Conservation (phyloP, 2,797 vertebrate genomes). For the Phylloscopus collybita region DNA sequence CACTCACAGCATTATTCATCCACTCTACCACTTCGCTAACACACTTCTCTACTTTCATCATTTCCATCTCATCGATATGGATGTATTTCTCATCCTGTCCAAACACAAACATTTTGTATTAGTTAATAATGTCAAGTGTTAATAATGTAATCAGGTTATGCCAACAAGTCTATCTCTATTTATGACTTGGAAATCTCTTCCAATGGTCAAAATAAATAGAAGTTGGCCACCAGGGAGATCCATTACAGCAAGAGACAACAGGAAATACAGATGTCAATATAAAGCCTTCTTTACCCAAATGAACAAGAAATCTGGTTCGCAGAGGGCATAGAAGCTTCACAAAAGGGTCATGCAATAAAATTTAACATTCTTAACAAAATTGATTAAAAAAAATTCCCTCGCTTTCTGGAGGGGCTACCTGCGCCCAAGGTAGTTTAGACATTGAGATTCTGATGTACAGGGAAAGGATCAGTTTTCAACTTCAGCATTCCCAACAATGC, state of each 20-base stretch:
- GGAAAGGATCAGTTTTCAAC: neutral
- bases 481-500: neutral
- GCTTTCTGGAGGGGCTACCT: neutral
- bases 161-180: neutral
- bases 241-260: neutral
- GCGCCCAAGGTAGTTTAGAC: neutral
- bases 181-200: neutral
- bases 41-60: slow-evolving; percentile 83
- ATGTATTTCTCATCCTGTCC: slow-evolving; percentile 82
- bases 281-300: neutral
- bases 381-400: neutral
- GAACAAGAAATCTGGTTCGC: neutral
- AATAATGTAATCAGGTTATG: neutral
- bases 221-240: neutral
- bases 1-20: slow-evolving; percentile 80
- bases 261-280: neutral
- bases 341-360: neutral
- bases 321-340: neutral
- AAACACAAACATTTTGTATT: neutral
- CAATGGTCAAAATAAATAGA: neutral
- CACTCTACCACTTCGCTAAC: slow-evolving; percentile 81
- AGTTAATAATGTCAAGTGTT: neutral
- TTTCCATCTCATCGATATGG: slow-evolving; percentile 83
- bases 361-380: neutral
- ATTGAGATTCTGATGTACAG: neutral